Evolutionary conservation across 35 echinoderm and acorn worm species (phyloP).

Genomic region (Hemicentrotus pulcherrimus): DNA sequence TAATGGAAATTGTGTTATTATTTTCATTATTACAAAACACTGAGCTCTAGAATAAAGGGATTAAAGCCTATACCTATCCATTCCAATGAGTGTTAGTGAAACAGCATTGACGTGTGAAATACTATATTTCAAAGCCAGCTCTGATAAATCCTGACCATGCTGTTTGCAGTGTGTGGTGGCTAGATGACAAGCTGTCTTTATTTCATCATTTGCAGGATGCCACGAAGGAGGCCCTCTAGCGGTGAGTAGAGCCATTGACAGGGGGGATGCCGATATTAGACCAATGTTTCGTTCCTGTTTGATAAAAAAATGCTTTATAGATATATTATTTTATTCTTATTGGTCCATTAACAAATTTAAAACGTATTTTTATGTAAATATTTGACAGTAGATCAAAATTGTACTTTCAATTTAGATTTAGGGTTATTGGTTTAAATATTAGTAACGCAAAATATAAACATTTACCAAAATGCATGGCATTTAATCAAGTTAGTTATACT

Average conservation of each 20-base stretch:
- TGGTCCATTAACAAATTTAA: too few species aligned
- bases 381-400: too few species aligned
- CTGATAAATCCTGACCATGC: constrained; percentile 68
- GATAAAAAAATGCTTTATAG: too few species aligned
- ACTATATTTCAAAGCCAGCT: constrained; percentile 69
- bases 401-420: too few species aligned
- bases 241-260: constrained; percentile 82
- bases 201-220: constrained; percentile 66
- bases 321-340: too few species aligned
- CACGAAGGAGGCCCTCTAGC: constrained; percentile 67
- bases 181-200: constrained; percentile 51
- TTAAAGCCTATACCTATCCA: constrained; percentile 50
- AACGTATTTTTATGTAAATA: too few species aligned
- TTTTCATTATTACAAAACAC: neutral
- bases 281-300: constrained; percentile 70
- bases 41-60: neutral
- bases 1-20: neutral
- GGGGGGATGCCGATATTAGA: constrained; percentile 80
- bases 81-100: constrained; percentile 60
- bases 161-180: constrained; percentile 67
- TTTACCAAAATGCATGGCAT: too few species aligned
- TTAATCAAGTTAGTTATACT: too few species aligned
- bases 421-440: too few species aligned
- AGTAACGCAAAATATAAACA: too few species aligned
- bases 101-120: constrained; percentile 44